Conservation (phyloP, 2,888 invertebrate species). For the Lasioglossum marginatum region DNA sequence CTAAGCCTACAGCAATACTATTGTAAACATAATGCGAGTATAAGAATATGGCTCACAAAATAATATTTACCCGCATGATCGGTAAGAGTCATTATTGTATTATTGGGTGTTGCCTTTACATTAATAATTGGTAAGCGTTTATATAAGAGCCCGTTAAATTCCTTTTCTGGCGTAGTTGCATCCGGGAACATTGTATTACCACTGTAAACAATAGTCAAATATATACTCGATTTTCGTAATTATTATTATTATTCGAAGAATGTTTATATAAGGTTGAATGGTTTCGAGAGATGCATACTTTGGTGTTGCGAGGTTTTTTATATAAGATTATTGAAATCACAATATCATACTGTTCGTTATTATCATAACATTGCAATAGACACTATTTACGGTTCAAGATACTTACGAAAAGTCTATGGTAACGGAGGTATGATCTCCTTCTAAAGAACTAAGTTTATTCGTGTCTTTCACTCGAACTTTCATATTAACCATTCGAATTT, state of each 20-base stretch:
- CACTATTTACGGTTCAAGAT: not conserved
- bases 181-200: slow-evolving; percentile 87
- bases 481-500: not conserved
- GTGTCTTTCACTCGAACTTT: not conserved
- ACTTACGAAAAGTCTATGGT: not conserved
- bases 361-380: not conserved
- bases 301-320: too few relatives aligned
- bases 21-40: not conserved
- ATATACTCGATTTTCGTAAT: too few relatives aligned
- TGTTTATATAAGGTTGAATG: too few relatives aligned
- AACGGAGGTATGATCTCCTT: slow-evolving; percentile 15
- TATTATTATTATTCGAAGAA: too few relatives aligned
- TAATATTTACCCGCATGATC: slow-evolving; percentile 87
- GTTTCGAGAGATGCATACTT: too few relatives aligned
- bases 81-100: slow-evolving; percentile 93
- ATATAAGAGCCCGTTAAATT: slow-evolving; percentile 92
- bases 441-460: not conserved
- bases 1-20: slow-evolving; percentile 26
- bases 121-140: slow-evolving; percentile 93
- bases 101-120: slow-evolving; percentile 93
- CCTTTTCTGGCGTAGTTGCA: slow-evolving; percentile 88
- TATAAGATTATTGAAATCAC: slow-evolving; percentile 61
- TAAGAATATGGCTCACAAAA: not conserved
- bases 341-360: not conserved
- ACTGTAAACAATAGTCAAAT: not conserved